These are phyloP conservation scores for Pharmacophagus antenor DNA, from an alignment of 2,888 invertebrate species.

Conservation along the genomic window DNA sequence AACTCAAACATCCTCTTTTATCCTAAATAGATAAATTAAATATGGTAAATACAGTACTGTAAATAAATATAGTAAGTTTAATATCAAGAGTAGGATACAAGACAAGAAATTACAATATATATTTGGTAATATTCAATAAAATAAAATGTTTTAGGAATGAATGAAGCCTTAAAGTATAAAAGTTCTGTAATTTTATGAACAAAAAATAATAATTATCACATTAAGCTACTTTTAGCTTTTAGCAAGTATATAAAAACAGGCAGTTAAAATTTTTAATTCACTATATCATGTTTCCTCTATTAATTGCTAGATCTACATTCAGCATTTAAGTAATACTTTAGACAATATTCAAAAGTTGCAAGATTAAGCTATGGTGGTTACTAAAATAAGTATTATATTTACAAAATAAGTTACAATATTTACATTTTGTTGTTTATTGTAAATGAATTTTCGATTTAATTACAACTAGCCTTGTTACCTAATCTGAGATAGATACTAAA, in stretches of 20 bases:
- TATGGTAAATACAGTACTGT: neutral
- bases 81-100: neutral
- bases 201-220: constrained; percentile 11
- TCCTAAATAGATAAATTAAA: neutral
- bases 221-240: constrained; percentile 14
- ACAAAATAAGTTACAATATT: constrained; percentile 79
- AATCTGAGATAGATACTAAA: constrained; percentile 86
- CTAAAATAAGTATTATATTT: constrained; percentile 47
- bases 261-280: neutral
- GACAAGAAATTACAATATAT: neutral
- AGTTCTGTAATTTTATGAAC: constrained; percentile 2
- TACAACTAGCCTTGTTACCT: constrained; percentile 44
- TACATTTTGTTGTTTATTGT: constrained; percentile 46
- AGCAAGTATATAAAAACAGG: constrained; percentile 4
- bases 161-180: constrained; percentile 13
- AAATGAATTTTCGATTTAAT: constrained; percentile 26
- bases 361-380: constrained; percentile 9
- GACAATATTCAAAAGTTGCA: constrained; percentile 16
- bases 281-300: constrained; percentile 13
- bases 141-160: constrained; percentile 24
- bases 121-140: constrained; percentile 10
- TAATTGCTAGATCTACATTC: constrained; percentile 8
- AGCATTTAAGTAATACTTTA: constrained; percentile 9
- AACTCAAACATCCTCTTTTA: constrained; percentile 1
- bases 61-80: neutral